phyloP scores from a whole-genome alignment of 2,888 invertebrate species.

The Archips crataeganus region DNA sequence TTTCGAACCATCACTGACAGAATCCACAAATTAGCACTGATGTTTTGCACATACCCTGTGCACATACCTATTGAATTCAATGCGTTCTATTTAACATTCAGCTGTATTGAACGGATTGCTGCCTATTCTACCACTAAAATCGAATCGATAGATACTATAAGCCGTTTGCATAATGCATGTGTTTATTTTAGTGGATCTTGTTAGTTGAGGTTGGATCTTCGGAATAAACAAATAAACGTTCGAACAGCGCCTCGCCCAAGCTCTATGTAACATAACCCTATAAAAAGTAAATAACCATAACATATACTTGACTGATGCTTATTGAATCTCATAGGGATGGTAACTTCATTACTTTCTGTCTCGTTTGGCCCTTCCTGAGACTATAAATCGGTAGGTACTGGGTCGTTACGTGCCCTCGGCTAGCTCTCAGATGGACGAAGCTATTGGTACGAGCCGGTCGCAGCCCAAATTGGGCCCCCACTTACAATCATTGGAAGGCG shows the following conservation, averaged over 20 bases:
- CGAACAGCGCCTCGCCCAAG: background rate
- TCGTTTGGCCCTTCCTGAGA: conserved; percentile 26
- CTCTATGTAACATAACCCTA: conserved; percentile 15
- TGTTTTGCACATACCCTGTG: background rate
- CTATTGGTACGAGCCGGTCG: conserved; percentile 11
- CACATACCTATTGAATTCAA: background rate
- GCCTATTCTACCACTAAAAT: background rate
- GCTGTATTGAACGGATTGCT: background rate
- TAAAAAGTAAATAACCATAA: conserved; percentile 36
- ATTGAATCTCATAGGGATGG: conserved; percentile 35
- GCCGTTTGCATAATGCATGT: conserved; percentile 11
- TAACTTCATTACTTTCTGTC: conserved; percentile 36
- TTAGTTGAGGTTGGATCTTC: background rate
- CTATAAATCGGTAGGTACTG: conserved; percentile 23
- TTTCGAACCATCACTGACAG: background rate
- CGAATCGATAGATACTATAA: conserved; percentile 13
- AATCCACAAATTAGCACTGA: background rate
- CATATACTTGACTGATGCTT: conserved; percentile 39
- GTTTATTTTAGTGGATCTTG: background rate
- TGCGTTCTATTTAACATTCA: background rate
- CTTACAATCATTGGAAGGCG: conserved; percentile 22
- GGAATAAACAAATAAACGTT: conserved; percentile 13
- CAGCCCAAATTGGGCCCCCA: conserved; percentile 20
- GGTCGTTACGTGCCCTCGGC: conserved; percentile 23
- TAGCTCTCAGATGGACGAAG: conserved; percentile 15